Base-by-base conservation (phyloP, 2,113 vertebrate genomes). In the Epinephelus cyanopodus region DNA sequence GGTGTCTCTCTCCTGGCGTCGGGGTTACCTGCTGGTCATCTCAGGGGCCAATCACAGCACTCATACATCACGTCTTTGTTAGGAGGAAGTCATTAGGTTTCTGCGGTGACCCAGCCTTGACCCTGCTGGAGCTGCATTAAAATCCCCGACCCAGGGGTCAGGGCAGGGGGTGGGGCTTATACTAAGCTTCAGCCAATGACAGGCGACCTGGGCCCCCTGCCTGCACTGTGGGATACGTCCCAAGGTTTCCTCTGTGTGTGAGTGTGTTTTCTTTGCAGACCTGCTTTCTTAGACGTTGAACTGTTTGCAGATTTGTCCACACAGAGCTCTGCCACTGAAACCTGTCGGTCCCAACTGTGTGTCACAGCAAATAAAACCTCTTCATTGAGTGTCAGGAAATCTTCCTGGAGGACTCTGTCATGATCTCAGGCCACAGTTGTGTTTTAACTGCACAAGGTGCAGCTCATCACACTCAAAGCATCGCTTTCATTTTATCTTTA, bases 1-100 rank as follows among this genome's bases (percentile, higher is more conserved):
- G 19, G 17, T 45, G 23, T 25, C 33, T n/a, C 48, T 33, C 52
- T 27, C 47, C 54, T 47, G 52, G 48, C 58, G 65, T 77, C 17
- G 63, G 88, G 91, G 92, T 93, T 90, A 93, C 89, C 90, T 90
- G 81, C 81, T 91, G 91, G 91, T 93, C 85, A 90, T 74, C 60
- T 58, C 84, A 87, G 86, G 76, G 78, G 75, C 88, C 64, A 63
- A 86, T 79, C 80, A 61, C 79, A 83, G 74, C 54, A 5, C 86
- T 93, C 93, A 94, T 96, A 94, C 84, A 95, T 95, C 94, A 96
- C 75, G 77, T 83, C 92, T 92, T 94, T 95, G 95, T 95, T 95
- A 92, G 93, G 91, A 95, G 94, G 95, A 96, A 96, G 95, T 94
- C 94, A 94, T 95, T 95, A 95, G 84, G 90, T 89, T 87, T 73